phyloP scores from a whole-genome alignment of 2,888 invertebrate species.

The Euproctis similis region DNA sequence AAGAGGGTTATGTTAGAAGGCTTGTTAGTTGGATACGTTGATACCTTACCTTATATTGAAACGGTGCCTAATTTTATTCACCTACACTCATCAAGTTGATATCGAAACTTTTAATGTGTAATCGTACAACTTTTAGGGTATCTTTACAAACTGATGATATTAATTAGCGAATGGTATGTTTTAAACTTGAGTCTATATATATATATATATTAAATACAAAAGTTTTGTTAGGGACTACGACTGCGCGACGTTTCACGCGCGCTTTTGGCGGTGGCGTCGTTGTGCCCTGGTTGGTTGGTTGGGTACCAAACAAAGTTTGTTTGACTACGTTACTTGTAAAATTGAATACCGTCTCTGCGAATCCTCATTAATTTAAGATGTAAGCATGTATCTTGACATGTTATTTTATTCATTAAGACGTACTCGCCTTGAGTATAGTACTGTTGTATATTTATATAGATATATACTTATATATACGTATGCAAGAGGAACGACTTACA shows the following conservation, averaged over 20 bases:
- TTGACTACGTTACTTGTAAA: conserved; percentile 66
- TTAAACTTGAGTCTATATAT: conserved; percentile 48
- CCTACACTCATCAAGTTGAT: too few species aligned
- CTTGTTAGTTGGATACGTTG: too few species aligned
- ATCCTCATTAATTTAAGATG: conserved; percentile 73
- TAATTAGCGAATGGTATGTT: conserved; percentile 63
- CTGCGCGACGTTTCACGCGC: conserved; percentile 15
- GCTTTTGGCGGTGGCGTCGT: too few species aligned
- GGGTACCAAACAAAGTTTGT: conserved; percentile 52
- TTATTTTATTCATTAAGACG: conserved; percentile 73
- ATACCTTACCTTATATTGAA: too few species aligned
- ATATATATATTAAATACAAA: conserved; percentile 58
- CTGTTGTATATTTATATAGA: conserved; percentile 55
- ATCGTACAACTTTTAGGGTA: conserved; percentile 62
- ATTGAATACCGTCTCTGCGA: conserved; percentile 63
- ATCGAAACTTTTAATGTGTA: conserved; percentile 46
- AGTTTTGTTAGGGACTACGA: too few species aligned
- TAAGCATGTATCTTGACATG: conserved; percentile 68
- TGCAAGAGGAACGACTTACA: too few species aligned
- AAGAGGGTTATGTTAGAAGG: too few species aligned
- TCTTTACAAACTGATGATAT: conserved; percentile 61
- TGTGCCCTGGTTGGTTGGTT: too few species aligned
- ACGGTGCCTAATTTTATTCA: conserved; percentile 51
- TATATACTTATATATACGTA: too few species aligned
- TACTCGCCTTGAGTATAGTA: conserved; percentile 49